Evolutionary conservation across 92 coral and sea anemone genomes (phyloP).

Genomic region (Phenganax subtilis): DNA sequence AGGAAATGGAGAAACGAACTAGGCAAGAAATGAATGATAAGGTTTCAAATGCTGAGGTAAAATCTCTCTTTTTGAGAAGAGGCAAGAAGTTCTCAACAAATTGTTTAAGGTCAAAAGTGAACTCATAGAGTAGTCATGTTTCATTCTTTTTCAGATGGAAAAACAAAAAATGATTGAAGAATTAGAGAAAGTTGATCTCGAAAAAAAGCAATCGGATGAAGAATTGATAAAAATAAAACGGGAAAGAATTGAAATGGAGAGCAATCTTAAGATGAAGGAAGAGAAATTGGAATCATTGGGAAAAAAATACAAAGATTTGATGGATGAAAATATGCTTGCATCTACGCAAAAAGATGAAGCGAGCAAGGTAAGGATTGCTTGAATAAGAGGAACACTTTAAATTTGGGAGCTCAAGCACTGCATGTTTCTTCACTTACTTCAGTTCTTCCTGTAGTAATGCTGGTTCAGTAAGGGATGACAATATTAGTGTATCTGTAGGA

Average conservation of each 20-base stretch:
- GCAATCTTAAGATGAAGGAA: slow-evolving; percentile 4
- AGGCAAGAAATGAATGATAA: slow-evolving; percentile 22
- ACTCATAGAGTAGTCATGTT: not conserved
- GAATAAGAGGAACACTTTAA: too few species aligned
- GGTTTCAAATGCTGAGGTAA: slow-evolving; percentile 7
- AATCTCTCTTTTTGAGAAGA: too few species aligned
- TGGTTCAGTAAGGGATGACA: too few species aligned
- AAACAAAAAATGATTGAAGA: not conserved
- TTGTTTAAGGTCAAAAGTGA: not conserved
- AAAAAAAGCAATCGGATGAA: not conserved
- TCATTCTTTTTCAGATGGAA: not conserved
- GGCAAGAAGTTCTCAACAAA: not conserved
- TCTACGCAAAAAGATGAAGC: slow-evolving; percentile 16
- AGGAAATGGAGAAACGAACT: slow-evolving; percentile 23
- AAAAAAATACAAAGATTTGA: slow-evolving; percentile 33
- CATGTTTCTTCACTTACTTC: too few species aligned
- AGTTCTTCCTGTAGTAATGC: too few species aligned
- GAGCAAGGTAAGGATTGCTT: not conserved
- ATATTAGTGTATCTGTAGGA: too few species aligned
- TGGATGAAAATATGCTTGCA: slow-evolving; percentile 1
- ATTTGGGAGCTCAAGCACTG: too few species aligned
- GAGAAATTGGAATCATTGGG: slow-evolving; percentile 29
- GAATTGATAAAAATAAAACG: slow-evolving; percentile 18
- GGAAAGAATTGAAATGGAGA: slow-evolving; percentile 27
- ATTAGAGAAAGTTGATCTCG: not conserved